Percentiles rank a stretch among this genome's conserved stretches.
Conservation (phyloP, 2,888 invertebrate species). For the Loripinus fragilis region DNA sequence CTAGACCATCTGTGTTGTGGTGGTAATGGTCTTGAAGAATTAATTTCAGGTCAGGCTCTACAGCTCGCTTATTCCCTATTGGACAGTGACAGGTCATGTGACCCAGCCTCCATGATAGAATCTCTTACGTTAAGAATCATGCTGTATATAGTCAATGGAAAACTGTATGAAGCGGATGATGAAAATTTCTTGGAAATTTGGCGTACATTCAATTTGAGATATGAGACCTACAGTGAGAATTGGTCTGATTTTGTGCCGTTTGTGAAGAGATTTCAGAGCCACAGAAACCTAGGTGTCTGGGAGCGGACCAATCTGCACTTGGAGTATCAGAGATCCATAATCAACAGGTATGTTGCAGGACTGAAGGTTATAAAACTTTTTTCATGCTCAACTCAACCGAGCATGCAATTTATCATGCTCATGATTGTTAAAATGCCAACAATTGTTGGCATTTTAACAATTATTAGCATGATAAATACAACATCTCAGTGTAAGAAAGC, state of each 20-base stretch:
- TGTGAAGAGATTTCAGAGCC: conserved; percentile 6
- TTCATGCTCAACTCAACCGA: too few species aligned
- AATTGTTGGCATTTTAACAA: too few species aligned
- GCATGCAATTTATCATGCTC: too few species aligned
- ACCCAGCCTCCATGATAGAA: conserved; percentile 62
- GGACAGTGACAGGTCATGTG: conserved; percentile 55
- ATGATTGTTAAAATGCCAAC: too few species aligned
- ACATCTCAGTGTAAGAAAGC: too few species aligned
- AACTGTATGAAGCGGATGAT: conserved; percentile 65
- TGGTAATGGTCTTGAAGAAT: conserved; percentile 59
- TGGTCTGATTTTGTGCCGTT: conserved; percentile 31
- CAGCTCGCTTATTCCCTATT: conserved; percentile 61
- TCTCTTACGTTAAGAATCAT: conserved; percentile 71
- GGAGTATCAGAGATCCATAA: conserved; percentile 65
- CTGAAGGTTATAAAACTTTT: too few species aligned
- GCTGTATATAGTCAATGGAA: conserved; percentile 68
- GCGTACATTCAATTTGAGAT: conserved; percentile 61
- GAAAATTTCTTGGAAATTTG: conserved; percentile 66
- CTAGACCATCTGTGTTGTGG: conserved; percentile 65
- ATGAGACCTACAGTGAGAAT: conserved; percentile 38
- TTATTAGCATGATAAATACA: too few species aligned
- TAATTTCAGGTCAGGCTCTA: conserved; percentile 64
- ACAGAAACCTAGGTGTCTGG: conserved; percentile 42
- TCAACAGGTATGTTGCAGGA: conserved; percentile 64
- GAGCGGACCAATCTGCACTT: conserved; percentile 61